Evolutionary conservation across 2,797 vertebrate species (phyloP), one percentile per base, ranked within the genome.

Genomic region (Thalassophryne amazonica): DNA sequence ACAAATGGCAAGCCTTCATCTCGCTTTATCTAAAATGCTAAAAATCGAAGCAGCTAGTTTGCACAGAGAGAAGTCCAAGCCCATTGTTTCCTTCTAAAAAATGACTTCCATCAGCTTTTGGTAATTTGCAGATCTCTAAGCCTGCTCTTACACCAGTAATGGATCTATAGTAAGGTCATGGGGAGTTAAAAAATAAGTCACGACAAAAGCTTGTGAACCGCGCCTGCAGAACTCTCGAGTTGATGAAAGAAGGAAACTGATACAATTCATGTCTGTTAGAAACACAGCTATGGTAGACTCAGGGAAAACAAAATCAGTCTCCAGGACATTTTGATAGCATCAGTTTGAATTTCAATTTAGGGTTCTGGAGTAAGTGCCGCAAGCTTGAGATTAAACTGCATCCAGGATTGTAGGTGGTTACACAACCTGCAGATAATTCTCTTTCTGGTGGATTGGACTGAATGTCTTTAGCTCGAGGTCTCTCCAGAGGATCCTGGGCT

Each of bases 201-300:
- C 14, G 50, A 62, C 27, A 46, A 60, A 60, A 51, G 46, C 55
- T 42, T 45, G 35, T 46, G 31, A 65, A 48, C 27, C 16, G 41
- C 38, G 34, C 57, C 32, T 49, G 14, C 18, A 27, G 28, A 20
- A 11, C 13, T 38, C 20, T 16, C 29, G 11, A 27, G 21, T 14
- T 19, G 8, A 8, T 8, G 33, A 29, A 48, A 57, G 28, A 50
- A 14, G 13, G n/a, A 50, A 45, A 65, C 21, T 66, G 52, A 23
- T 60, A 59, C n/a, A n/a, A 73, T 78, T 78, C 36, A 58, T 46
- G 58, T 71, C 57, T 77, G 48, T 39, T 47, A 59, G 48, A 19
- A 47, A 64, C 8, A 14, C 60, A 65, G 19, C 55, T 28, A 30
- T 39, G 45, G 71, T 68, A 42, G 60, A 34, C 39, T 46, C 52